Evolutionary conservation across 2,113 vertebrate species (phyloP).

Genomic region (Shinisaurus crocodilurus): DNA sequence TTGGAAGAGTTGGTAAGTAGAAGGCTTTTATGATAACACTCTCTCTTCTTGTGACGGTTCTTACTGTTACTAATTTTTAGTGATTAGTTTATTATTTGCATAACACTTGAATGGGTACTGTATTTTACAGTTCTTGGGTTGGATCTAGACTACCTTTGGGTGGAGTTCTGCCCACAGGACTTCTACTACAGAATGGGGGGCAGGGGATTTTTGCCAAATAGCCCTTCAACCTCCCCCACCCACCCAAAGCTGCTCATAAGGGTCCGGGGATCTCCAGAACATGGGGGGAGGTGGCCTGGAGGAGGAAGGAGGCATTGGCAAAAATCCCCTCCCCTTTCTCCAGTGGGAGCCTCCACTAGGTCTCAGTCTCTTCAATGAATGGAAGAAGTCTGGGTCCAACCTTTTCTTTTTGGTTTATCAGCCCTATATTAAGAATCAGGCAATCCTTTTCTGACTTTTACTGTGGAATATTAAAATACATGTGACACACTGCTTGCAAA

Average conservation of each 20-base stretch:
- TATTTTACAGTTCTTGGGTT: background rate
- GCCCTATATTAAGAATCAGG: background rate
- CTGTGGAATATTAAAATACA: background rate
- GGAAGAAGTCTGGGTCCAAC: too few relatives aligned
- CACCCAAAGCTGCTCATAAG: too few relatives aligned
- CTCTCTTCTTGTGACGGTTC: background rate
- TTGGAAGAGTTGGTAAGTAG: slow-evolving; percentile 91
- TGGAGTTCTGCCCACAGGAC: too few relatives aligned
- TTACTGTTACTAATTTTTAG: background rate
- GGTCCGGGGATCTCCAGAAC: too few relatives aligned
- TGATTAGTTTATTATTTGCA: background rate
- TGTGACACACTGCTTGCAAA: background rate
- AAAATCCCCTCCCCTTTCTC: too few relatives aligned
- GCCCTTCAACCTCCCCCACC: too few relatives aligned
- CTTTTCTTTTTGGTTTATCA: background rate
- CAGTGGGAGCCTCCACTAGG: too few relatives aligned
- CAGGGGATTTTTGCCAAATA: too few relatives aligned
- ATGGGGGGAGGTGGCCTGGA: too few relatives aligned
- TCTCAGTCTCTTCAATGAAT: too few relatives aligned
- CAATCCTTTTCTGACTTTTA: background rate
- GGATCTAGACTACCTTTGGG: background rate
- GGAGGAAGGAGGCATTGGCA: too few relatives aligned
- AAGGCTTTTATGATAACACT: background rate
- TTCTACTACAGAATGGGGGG: too few relatives aligned
- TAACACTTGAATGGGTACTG: background rate